Conservation (phyloP, 2,113 vertebrate species). For the Sigmodon hispidus region DNA sequence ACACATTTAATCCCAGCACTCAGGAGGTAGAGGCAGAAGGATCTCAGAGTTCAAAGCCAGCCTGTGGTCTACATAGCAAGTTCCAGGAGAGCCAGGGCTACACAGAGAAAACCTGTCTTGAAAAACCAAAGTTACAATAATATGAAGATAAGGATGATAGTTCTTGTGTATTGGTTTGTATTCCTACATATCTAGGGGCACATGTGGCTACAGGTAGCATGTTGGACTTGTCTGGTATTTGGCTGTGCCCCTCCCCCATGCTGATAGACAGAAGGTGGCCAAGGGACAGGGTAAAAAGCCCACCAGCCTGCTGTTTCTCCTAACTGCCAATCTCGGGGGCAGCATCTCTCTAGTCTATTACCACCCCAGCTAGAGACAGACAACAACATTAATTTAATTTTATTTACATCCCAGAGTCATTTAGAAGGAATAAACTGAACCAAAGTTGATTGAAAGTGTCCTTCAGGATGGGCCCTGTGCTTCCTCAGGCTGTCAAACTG, state of each 20-base stretch:
- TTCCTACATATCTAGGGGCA: neutral
- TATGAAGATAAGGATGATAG: too few relatives aligned
- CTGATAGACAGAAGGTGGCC: accelerated
- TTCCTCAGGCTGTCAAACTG: conserved; percentile 71
- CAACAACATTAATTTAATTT: conserved; percentile 85
- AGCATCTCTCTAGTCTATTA: conserved; percentile 77
- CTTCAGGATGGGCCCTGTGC: conserved; percentile 82
- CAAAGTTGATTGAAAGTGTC: conserved; percentile 85
- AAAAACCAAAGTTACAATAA: neutral
- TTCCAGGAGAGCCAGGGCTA: neutral
- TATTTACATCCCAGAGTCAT: conserved; percentile 87
- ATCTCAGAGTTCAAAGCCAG: neutral
- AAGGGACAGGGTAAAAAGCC: neutral
- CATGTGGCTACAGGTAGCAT: neutral
- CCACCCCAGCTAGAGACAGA: conserved; percentile 83
- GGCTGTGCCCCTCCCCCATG: neutral
- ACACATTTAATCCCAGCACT: neutral
- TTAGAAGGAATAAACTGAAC: conserved; percentile 83
- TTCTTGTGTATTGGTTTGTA: neutral
- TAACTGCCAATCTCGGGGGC: conserved; percentile 58
- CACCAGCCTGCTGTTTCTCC: neutral
- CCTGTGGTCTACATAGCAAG: neutral
- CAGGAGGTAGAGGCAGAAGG: neutral
- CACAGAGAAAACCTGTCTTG: neutral
- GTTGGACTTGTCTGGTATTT: neutral